Conservation (phyloP, 2,888 invertebrate species). For the Amblyjoppa proteus region DNA sequence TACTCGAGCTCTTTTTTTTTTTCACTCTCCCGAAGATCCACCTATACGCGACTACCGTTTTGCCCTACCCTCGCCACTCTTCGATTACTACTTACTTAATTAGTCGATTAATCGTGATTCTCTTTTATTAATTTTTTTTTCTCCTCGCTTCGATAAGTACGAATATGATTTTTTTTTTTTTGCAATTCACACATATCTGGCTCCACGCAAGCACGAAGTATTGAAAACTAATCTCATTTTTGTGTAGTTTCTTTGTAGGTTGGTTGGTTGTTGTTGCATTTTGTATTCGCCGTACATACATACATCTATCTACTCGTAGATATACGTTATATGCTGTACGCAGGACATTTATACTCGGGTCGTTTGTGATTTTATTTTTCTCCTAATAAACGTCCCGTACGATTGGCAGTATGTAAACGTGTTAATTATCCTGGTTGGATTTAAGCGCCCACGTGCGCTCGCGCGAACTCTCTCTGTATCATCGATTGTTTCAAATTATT, state of each 20-base stretch:
- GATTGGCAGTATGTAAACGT: constrained; percentile 83
- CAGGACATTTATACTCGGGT: constrained; percentile 67
- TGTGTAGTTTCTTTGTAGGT: constrained; percentile 63
- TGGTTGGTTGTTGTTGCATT: constrained; percentile 30
- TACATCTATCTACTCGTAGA: constrained; percentile 76
- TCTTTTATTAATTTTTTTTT: constrained; percentile 54
- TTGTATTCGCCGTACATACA: constrained; percentile 70
- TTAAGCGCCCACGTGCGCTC: constrained; percentile 42
- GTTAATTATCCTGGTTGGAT: constrained; percentile 64
- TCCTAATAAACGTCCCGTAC: constrained; percentile 74
- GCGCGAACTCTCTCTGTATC: constrained; percentile 44
- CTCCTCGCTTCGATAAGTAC: constrained; percentile 55
- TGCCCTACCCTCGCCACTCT: constrained; percentile 43
- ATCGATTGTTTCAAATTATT: constrained; percentile 54
- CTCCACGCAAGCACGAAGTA: constrained; percentile 75
- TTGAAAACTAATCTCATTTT: constrained; percentile 75
- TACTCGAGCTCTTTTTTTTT: neutral
- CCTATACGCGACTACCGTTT: constrained; percentile 15
- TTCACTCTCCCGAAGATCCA: constrained; percentile 26
- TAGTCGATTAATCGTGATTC: constrained; percentile 53
- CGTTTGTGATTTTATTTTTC: constrained; percentile 38
- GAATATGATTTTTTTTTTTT: constrained; percentile 65
- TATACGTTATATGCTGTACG: constrained; percentile 59
- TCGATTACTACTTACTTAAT: constrained; percentile 53
- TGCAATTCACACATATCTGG: constrained; percentile 69